Evolutionary conservation across 2,797 vertebrate genomes (phyloP), one percentile per base, ranked within the genome.

Genomic region (Cyclopterus lumpus): DNA sequence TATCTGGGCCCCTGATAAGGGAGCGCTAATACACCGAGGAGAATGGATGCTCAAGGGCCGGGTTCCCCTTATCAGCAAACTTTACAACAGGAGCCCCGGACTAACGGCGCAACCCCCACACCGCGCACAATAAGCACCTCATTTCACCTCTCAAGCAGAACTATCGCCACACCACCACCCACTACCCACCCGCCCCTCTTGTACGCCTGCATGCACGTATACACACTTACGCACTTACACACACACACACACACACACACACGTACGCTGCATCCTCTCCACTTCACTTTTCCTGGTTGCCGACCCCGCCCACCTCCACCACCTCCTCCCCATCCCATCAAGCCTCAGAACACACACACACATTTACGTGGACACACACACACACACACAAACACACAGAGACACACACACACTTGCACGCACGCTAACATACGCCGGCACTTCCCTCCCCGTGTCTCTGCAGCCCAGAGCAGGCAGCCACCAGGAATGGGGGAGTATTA

Each of bases 31-130:
- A 98, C 97, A 98, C 97, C 96, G 95, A 98, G 96, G 97, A 98
- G 97, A 99, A 99, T 98, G 97, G 97, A 98, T 96, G 98, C 98
- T 99, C 97, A 98, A 99, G 98, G 98, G 98, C 98, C 97, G 95
- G 97, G 97, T 97, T 97, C 96, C 94, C 94, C 97, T 99, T 99
- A 99, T 99, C 98, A 97, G 97, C 96, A 98, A 99, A 99, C 97
- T 99, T 99, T 99, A 98, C 98, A 99, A 98, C 97, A 98, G 97
- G 96, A 98, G 97, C 97, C 96, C 96, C 94, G 90, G 97, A 93
- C 93, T 96, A 96, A 95, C 96, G 92, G 94, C 93, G 94, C 97
- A 97, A 96, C 97, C 97, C 97, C 96, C 96, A 96, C 95, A 89
- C 96, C 94, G 96, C 92, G 94, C 96, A 97, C 98, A 99, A 99